These are phyloP conservation scores for Psephotus haematonotus DNA, from an alignment of 2,113 vertebrate species.

Conservation along the genomic window DNA sequence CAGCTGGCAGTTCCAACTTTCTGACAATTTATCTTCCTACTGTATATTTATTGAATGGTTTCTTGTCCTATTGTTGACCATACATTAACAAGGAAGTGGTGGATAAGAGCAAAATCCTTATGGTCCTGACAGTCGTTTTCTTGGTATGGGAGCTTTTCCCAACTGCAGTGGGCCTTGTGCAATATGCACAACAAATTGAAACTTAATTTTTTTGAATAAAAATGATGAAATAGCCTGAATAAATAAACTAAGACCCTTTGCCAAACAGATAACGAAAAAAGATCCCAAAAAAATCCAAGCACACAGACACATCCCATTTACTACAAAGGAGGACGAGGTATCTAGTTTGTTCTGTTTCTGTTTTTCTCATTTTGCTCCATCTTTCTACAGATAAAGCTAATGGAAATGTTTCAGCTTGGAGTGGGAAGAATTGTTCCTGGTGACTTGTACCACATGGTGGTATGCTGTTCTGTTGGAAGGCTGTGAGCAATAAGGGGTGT, in stretches of 20 bases:
- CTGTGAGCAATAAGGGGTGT: background rate
- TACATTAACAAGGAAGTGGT: constrained; percentile 13
- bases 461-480: background rate
- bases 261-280: background rate
- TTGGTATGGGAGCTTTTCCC: background rate
- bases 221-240: background rate
- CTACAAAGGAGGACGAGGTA: background rate
- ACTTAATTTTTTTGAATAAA: background rate
- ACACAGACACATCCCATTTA: background rate
- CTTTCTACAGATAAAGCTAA: background rate
- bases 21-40: constrained; percentile 56
- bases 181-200: constrained; percentile 8
- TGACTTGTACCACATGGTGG: accelerated
- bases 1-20: constrained; percentile 66
- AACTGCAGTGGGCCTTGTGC: background rate
- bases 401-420: background rate
- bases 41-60: constrained; percentile 67
- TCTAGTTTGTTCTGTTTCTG: background rate
- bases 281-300: background rate
- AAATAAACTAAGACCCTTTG: background rate
- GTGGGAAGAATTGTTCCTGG: background rate
- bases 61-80: constrained; percentile 20
- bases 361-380: background rate
- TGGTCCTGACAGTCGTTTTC: constrained; percentile 59
- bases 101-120: constrained; percentile 45